Base-by-base conservation (phyloP, 1,140 invertebrate species). In the Olivierus martensii region DNA sequence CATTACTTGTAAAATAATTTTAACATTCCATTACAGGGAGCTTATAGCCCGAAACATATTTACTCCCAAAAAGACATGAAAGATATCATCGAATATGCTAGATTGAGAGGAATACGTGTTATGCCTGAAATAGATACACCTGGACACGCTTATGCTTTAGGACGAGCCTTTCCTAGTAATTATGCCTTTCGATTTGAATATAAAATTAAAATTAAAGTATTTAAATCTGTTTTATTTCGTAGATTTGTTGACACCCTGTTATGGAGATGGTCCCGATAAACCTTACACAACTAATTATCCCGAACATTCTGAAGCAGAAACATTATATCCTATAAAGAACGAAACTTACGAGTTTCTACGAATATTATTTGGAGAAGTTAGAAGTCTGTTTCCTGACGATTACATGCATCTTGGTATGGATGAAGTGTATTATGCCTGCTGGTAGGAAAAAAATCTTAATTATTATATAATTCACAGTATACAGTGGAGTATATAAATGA, bases 381-480 rank as follows among this genome's bases (percentile, higher is more conserved):
- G 73, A 14, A 46, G 66, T 0, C 63, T 78, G 22, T 89, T 91
- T 65, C 77, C 76, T 1, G 87, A 90, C 58, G 68, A 76, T 56
- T 87, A 81, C 65, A 63, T 90, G 34, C 87, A 91, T 69, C 63
- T 91, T 0, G 91, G 91, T 17, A 89, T 88, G 1, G 90, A 96
- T 67, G 91, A 96, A 73, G 87, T 94, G 1, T 75, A 73, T 21
- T 81, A 83, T 60, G 69, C 75, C 47, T 96, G 91, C 65, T 94
- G 90, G 86, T 53, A 42, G 45, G n/a, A n/a, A n/a, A n/a, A n/a
- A n/a, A n/a, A n/a, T n/a, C n/a, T n/a, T n/a, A n/a, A n/a, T n/a
- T n/a, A n/a, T n/a, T n/a, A n/a, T n/a, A n/a, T n/a, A n/a, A n/a
- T n/a, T n/a, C n/a, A n/a, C n/a, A n/a, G n/a, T n/a, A n/a, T n/a